Evolutionary conservation across 2,797 vertebrate species (phyloP).

Genomic region (Molossus molossus): DNA sequence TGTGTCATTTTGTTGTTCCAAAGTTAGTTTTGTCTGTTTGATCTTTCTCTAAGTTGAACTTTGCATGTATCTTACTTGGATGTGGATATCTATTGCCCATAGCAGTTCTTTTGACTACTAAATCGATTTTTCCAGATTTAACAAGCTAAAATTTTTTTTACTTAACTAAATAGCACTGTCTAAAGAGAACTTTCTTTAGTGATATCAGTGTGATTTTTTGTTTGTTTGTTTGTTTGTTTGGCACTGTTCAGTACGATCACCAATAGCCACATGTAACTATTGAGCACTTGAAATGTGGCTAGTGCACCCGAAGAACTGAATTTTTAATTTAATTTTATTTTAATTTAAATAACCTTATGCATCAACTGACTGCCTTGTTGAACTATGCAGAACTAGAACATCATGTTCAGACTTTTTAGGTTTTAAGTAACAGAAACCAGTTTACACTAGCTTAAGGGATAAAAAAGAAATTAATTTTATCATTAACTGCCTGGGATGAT

Average conservation of each 20-base stretch:
- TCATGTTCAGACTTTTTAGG: not conserved
- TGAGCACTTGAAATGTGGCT: not conserved
- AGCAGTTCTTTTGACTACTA: not conserved
- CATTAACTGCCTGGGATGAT: not conserved
- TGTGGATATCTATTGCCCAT: not conserved
- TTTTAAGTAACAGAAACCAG: conserved; percentile 46
- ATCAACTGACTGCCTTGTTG: not conserved
- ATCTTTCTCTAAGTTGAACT: not conserved
- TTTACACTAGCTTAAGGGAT: not conserved
- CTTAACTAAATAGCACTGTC: not conserved
- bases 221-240: not conserved
- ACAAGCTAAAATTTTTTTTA: conserved; percentile 1
- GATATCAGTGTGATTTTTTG: not conserved
- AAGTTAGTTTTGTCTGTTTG: conserved; percentile 3
- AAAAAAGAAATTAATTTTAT: not conserved
- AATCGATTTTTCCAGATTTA: conserved; percentile 29
- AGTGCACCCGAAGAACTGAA: too few relatives aligned
- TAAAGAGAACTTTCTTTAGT: not conserved
- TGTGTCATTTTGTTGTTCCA: not conserved
- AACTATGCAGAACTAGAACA: not conserved
- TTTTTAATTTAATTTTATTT: conserved; percentile 12
- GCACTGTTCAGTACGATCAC: not conserved
- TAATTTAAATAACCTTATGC: not conserved
- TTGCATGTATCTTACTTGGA: not conserved
- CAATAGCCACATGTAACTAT: not conserved